Evolutionary conservation across 1,140 invertebrate species (phyloP), one percentile per base, ranked within the genome.

Genomic region (Aphelinus atriplicis): DNA sequence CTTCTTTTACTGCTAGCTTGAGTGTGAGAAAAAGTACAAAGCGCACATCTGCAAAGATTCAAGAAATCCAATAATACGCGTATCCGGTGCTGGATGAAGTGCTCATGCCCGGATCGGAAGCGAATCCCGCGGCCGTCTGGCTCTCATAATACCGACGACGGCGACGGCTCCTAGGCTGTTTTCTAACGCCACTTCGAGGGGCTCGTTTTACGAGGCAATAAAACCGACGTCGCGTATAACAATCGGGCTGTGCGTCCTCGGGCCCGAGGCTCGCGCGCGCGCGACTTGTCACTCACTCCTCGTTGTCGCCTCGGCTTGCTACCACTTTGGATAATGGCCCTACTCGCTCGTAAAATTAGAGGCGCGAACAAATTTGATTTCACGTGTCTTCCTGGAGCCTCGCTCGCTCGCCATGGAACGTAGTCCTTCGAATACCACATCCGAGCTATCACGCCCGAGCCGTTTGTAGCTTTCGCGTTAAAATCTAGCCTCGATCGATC

Each of bases 121-220:
- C 10, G 43, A 65, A 64, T 71, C 58, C 58, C 10, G 60, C 69
- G 60, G 58, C 50, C 43, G 58, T 46, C 57, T 26, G 53, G 63
- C 3, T 58, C 26, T 58, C n/a, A 10, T n/a, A 74, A 78, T 80
- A 73, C 74, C 71, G 73, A 65, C 71, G 69, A 60, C 75, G 62
- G 6, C 46, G 7, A 51, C 26, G 7, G 71, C 62, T 73, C 51
- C 63, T 10, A 55, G 78, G 78, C 82, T 82, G 85, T 84, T 85
- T 87, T 84, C 84, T 86, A 85, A 86, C 83, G 80, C 83, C 79
- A 80, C 78, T 70, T 72, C 65, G 66, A 63, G 77, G 71, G 81
- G 80, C 79, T 83, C 84, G 80, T 74, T 87, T 88, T 87, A 87
- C 82, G 87, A 86, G 81, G 86, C 80, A 81, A 87, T 88, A 87